Percentiles rank a stretch among this genome's conserved stretches.
phyloP scores from a whole-genome alignment of 1,140 invertebrate genomes.

The Pollicipes pollicipes region DNA sequence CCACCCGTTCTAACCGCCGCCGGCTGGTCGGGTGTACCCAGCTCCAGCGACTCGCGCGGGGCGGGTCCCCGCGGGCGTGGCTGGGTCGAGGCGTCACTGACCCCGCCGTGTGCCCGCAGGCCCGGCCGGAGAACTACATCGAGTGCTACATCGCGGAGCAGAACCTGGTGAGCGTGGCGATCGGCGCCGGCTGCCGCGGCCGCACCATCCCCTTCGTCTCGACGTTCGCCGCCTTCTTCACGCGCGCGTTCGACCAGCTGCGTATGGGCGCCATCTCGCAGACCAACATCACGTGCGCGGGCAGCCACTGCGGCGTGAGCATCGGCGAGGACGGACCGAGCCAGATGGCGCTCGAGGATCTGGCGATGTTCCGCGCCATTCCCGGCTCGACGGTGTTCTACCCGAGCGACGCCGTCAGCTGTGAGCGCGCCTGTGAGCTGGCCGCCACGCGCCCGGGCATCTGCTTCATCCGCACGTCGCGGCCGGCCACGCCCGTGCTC shows the following conservation, averaged over 20 bases:
- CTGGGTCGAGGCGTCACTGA: too few relatives aligned
- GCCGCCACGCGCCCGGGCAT: constrained; percentile 91
- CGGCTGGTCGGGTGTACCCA: too few relatives aligned
- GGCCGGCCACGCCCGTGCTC: constrained; percentile 71
- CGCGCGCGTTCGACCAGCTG: constrained; percentile 44
- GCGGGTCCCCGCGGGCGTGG: too few relatives aligned
- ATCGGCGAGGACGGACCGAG: constrained; percentile 93
- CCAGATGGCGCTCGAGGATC: constrained; percentile 97
- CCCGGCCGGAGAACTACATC: constrained; percentile 40
- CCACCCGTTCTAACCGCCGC: too few relatives aligned
- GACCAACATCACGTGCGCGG: constrained; percentile 87
- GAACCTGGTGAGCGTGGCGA: constrained; percentile 88
- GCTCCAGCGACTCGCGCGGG: too few relatives aligned
- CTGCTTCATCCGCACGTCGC: constrained; percentile 86
- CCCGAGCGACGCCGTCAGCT: constrained; percentile 84
- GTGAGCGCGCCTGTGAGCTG: constrained; percentile 81
- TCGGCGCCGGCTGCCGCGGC: constrained; percentile 74
- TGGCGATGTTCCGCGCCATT: constrained; percentile 85
- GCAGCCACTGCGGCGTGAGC: constrained; percentile 57
- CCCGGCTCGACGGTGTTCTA: constrained; percentile 89
- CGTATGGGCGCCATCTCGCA: constrained; percentile 98
- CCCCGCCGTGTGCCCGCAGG: too few relatives aligned
- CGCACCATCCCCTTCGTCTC: constrained; percentile 80
- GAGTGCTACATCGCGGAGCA: constrained; percentile 99
- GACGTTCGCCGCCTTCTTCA: constrained; percentile 96